Conservation (phyloP, 2,797 vertebrate genomes). For the Silurus lanzhouensis region DNA sequence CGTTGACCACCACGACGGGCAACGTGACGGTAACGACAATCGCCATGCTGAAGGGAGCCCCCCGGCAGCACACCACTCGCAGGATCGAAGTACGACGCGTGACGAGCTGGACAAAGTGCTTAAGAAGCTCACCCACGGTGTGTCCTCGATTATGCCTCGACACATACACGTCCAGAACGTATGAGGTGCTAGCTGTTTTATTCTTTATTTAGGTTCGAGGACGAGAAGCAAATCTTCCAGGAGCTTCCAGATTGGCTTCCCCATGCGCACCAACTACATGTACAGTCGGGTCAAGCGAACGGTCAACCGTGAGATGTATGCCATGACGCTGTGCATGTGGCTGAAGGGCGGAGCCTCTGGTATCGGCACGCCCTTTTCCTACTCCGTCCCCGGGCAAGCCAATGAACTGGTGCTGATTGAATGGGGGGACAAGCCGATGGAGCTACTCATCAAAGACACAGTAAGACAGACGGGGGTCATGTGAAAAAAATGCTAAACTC, state of each 20-base stretch:
- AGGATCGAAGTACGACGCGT: slow-evolving; percentile 56
- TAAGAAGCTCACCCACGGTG: slow-evolving; percentile 69
- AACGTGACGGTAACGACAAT: neutral
- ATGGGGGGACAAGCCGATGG: slow-evolving; percentile 83
- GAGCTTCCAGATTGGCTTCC: slow-evolving; percentile 82
- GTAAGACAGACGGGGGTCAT: neutral
- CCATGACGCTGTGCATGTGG: slow-evolving; percentile 84
- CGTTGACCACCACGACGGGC: slow-evolving; percentile 42
- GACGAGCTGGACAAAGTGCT: slow-evolving; percentile 74
- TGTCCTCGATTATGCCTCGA: slow-evolving; percentile 59
- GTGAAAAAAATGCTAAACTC: neutral
- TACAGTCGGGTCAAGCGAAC: slow-evolving; percentile 78
- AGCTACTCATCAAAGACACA: slow-evolving; percentile 80
- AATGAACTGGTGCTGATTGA: slow-evolving; percentile 87
- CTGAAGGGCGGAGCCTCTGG: slow-evolving; percentile 73
- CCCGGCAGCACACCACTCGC: slow-evolving; percentile 60
- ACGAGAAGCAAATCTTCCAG: slow-evolving; percentile 66
- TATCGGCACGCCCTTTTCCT: slow-evolving; percentile 85
- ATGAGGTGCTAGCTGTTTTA: neutral
- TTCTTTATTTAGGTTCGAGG: slow-evolving; percentile 43
- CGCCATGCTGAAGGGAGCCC: slow-evolving; percentile 56
- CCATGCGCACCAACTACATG: slow-evolving; percentile 86
- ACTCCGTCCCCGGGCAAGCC: slow-evolving; percentile 82
- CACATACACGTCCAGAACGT: slow-evolving; percentile 4
- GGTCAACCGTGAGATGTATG: slow-evolving; percentile 80